Evolutionary conservation across 1,140 invertebrate species (phyloP).

Genomic region (Tetragnatha versicolor): DNA sequence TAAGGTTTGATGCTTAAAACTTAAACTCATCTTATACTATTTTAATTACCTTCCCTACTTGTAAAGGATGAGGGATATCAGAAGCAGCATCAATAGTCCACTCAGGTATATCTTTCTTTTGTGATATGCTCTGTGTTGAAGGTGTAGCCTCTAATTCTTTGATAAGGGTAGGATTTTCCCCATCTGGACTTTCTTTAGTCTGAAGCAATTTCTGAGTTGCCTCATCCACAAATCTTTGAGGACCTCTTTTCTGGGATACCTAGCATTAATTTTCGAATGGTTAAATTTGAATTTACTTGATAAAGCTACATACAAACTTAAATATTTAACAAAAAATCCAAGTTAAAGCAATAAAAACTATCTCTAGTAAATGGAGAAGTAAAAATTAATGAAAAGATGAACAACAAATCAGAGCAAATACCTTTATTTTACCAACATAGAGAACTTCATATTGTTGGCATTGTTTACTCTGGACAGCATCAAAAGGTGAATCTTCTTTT

Average conservation of each 20-base stretch:
- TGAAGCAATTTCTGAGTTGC: conserved; percentile 2
- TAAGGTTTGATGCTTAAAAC: no score
- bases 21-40: no score
- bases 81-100: conserved; percentile 12
- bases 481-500: conserved; percentile 40
- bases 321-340: not conserved
- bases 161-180: not conserved
- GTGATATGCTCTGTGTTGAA: not conserved
- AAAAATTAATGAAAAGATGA: not conserved
- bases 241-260: conserved; percentile 47
- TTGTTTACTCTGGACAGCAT: conserved; percentile 45
- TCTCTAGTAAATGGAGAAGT: not conserved
- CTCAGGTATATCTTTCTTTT: conserved; percentile 8
- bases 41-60: not conserved
- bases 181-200: conserved; percentile 4
- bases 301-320: not conserved
- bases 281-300: not conserved
- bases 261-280: not conserved
- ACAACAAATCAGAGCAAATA: conserved; percentile 3
- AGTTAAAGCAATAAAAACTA: not conserved
- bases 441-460: conserved; percentile 72
- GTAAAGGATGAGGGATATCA: conserved; percentile 1
- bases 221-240: conserved; percentile 47
- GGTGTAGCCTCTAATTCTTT: conserved; percentile 34
- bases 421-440: conserved; percentile 86